Percentiles rank a stretch among this genome's conserved stretches.
Evolutionary conservation across 2,888 invertebrate genomes (phyloP).

Genomic region (Nomada flava): DNA sequence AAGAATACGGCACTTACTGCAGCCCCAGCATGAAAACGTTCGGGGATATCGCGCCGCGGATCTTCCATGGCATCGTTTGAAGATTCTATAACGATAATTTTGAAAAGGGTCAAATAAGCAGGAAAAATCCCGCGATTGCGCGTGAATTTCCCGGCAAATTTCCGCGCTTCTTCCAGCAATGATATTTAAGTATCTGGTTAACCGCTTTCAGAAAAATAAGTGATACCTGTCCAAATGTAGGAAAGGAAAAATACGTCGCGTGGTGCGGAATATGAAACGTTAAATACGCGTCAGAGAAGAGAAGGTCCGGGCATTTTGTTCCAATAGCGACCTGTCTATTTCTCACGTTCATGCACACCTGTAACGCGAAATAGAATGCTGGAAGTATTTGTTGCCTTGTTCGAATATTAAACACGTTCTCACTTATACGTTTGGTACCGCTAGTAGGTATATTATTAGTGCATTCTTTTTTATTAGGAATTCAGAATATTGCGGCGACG

Average conservation of each 20-base stretch:
- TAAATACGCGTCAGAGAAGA: conserved; percentile 7
- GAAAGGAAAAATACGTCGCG: not conserved
- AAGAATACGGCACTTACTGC: not conserved
- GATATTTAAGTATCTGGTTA: conserved; percentile 19
- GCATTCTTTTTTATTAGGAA: too few relatives aligned
- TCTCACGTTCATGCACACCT: conserved; percentile 21
- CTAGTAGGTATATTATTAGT: too few relatives aligned
- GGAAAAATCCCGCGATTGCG: not conserved
- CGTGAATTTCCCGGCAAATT: not conserved
- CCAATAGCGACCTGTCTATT: conserved; percentile 35
- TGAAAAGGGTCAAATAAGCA: conserved; percentile 14
- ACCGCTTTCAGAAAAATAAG: conserved; percentile 8
- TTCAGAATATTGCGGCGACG: too few relatives aligned
- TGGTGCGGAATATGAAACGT: conserved; percentile 32
- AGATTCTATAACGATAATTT: conserved; percentile 11
- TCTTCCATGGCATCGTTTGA: not conserved
- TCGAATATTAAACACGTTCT: too few relatives aligned
- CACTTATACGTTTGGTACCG: too few relatives aligned
- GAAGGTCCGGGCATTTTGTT: not conserved
- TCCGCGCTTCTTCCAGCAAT: not conserved
- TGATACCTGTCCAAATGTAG: not conserved
- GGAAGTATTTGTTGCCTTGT: too few relatives aligned
- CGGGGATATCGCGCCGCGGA: not conserved
- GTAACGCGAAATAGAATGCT: not conserved
- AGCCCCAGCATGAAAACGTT: not conserved